These are phyloP conservation scores for Sepioteuthis lessoniana DNA, from an alignment of 2,888 invertebrate species.

Conservation along the genomic window DNA sequence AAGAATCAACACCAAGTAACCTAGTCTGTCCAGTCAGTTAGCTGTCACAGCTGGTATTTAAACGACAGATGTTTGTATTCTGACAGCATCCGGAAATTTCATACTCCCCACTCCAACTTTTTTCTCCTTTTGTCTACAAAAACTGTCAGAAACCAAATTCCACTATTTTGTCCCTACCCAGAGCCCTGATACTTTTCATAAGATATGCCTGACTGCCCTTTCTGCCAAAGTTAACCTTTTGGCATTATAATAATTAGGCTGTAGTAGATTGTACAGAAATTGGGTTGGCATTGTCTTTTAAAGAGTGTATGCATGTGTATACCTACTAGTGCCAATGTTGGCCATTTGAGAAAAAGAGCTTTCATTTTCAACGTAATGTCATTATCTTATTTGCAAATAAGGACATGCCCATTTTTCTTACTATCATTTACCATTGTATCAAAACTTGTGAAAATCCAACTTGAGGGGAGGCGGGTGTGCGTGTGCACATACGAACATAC, in stretches of 20 bases:
- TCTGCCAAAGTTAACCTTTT: slow-evolving; percentile 33
- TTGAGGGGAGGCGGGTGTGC: neutral
- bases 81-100: neutral
- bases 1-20: neutral
- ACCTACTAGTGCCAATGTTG: neutral
- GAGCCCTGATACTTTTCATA: neutral
- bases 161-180: neutral
- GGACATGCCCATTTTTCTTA: neutral
- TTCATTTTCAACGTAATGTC: neutral
- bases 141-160: neutral
- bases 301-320: neutral
- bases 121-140: too few species aligned
- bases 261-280: neutral
- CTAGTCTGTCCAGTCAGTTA: neutral
- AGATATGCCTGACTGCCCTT: neutral
- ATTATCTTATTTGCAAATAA: slow-evolving; percentile 1
- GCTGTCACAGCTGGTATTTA: slow-evolving; percentile 23
- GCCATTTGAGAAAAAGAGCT: neutral
- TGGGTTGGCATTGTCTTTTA: neutral
- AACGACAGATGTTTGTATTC: slow-evolving; percentile 12
- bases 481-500: neutral
- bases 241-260: neutral
- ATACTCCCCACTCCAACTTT: neutral
- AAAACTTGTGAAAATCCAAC: neutral
- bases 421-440: neutral